Conservation (phyloP, 2,797 vertebrate species). For the Phrynocephalus vlangalii region DNA sequence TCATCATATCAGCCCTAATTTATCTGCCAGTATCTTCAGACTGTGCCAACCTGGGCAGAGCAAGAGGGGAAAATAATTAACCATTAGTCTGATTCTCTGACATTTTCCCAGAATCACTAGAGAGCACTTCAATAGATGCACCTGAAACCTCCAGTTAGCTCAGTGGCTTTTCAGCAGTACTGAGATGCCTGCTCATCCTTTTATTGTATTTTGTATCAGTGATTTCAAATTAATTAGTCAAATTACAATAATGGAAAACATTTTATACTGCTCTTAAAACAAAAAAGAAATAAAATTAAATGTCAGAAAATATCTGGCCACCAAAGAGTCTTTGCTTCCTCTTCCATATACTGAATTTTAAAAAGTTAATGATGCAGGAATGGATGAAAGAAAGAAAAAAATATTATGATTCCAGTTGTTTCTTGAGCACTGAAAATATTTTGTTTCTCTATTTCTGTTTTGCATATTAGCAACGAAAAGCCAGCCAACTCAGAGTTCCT, state of each 20-base stretch:
- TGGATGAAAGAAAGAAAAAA: conserved; percentile 21
- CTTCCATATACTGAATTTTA: conserved; percentile 32
- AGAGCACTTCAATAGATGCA: background rate
- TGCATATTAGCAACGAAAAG: conserved; percentile 34
- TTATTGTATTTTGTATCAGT: conserved; percentile 25
- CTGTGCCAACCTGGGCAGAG: background rate
- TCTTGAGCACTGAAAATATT: background rate
- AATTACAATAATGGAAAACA: conserved; percentile 30
- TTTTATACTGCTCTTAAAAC: conserved; percentile 2
- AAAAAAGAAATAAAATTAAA: background rate
- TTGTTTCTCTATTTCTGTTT: conserved; percentile 27
- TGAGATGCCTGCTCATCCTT: conserved; percentile 4
- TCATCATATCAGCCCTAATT: background rate
- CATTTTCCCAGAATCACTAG: background rate
- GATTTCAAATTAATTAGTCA: conserved; percentile 41
- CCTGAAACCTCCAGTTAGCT: background rate
- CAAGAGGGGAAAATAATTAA: too few species aligned
- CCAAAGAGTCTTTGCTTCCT: background rate
- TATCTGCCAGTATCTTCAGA: background rate
- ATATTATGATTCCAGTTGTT: conserved; percentile 13
- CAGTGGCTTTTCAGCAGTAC: conserved; percentile 5
- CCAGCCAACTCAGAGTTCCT: conserved; percentile 48
- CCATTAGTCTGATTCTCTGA: background rate
- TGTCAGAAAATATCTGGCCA: conserved; percentile 28
- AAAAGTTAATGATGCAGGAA: conserved; percentile 1